These are phyloP conservation scores for Melanotaenia trifasciata DNA, from an alignment of 2,797 vertebrate species.

Conservation along the genomic window DNA sequence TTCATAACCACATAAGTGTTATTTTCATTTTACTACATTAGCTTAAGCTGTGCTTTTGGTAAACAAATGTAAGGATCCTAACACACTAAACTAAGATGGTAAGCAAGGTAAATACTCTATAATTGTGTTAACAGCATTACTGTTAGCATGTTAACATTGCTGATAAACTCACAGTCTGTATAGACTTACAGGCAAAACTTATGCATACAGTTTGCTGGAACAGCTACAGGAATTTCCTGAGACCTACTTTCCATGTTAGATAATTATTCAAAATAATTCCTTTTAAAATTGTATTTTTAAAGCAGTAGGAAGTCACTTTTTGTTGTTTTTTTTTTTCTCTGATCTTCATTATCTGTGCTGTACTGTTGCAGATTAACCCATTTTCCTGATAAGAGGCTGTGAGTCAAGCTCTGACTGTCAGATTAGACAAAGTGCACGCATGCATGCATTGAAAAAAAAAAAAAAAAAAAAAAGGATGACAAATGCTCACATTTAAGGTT, in stretches of 20 bases:
- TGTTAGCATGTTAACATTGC: background rate
- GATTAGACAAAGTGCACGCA: background rate
- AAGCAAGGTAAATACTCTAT: background rate
- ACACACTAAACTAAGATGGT: background rate
- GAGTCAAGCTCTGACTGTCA: background rate
- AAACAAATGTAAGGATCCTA: background rate
- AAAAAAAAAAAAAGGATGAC: rapidly evolving
- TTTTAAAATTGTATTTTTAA: constrained; percentile 5
- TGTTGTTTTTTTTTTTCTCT: background rate
- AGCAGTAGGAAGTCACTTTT: constrained; percentile 9
- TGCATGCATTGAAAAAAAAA: background rate
- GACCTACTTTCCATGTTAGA: constrained; percentile 47
- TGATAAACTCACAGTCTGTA: constrained; percentile 9
- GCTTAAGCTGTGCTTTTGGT: background rate
- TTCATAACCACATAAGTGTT: background rate
- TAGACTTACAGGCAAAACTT: constrained; percentile 11
- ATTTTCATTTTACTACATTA: background rate
- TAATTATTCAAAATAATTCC: constrained; percentile 25
- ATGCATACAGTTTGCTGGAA: background rate
- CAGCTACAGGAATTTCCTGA: constrained; percentile 33
- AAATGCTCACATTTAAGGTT: background rate
- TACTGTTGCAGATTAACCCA: background rate
- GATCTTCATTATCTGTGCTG: background rate
- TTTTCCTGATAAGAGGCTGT: background rate
- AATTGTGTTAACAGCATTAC: background rate